phyloP scores from a whole-genome alignment of 2,797 vertebrate species.

The Scarus forsteni region DNA sequence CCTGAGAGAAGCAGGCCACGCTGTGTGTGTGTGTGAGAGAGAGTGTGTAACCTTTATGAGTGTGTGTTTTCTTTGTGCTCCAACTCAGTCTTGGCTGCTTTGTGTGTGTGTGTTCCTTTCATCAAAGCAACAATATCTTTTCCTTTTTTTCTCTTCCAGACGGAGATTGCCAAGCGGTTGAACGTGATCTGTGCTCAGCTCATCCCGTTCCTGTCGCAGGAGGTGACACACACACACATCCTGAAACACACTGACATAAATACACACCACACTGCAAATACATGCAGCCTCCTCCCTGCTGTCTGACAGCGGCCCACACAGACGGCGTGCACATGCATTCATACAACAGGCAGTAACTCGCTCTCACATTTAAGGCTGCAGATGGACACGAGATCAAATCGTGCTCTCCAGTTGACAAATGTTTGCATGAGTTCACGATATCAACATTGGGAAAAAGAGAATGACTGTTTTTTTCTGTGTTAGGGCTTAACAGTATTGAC shows the following conservation, averaged over 20 bases:
- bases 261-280: conserved; percentile 21
- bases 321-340: conserved; percentile 33
- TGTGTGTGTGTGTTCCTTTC: conserved; percentile 55
- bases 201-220: conserved; percentile 88
- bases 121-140: conserved; percentile 69
- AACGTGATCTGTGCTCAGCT: conserved; percentile 89
- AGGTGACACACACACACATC: conserved; percentile 78
- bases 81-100: conserved; percentile 34
- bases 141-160: conserved; percentile 74
- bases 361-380: conserved; percentile 28
- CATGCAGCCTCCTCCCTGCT: conserved; percentile 29
- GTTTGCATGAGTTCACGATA: conserved; percentile 7
- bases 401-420: conserved; percentile 22
- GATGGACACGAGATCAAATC: conserved; percentile 49
- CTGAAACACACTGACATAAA: conserved; percentile 27
- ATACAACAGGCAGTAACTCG: conserved; percentile 31
- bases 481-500: no score
- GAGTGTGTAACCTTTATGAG: conserved; percentile 8
- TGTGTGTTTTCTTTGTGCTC: conserved; percentile 44
- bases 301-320: conserved; percentile 48
- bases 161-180: conserved; percentile 89
- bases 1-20: conserved; percentile 70
- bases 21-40: conserved; percentile 25
- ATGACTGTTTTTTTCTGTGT: not conserved
- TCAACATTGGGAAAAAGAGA: not conserved